Evolutionary conservation across 2,113 vertebrate genomes (phyloP), one percentile per base, ranked within the genome.

Genomic region (Peromyscus leucopus): DNA sequence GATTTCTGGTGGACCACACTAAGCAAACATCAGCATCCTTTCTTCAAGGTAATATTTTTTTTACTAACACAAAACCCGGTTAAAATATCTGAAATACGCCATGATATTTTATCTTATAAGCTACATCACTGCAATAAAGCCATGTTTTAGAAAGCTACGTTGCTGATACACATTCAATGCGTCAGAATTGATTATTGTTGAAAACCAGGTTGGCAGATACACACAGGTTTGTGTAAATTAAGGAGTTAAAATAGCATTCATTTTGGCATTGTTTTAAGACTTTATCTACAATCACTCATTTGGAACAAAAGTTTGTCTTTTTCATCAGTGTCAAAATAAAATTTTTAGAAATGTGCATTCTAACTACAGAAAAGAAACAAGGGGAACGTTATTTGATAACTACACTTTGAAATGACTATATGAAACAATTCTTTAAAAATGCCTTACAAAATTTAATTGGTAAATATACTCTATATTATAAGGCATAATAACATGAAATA

Each of bases 401-500:
- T n/a, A 89, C 1, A 55, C 16, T 96, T 95, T 92, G 28, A 94
- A 97, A 74, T 91, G 78, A 92, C 17, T 59, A 16, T 78, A 82
- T 36, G 5, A 80, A 89, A 93, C 10, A 84, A 85, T 48, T 57
- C 21, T 89, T 91, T 93, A 79, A 94, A 94, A 59, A 80, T 69
- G 69, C 4, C 88, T 95, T 51, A 93, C 26, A 6, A 69, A 6
- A 90, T 96, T 97, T 72, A 91, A 91, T 94, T 91, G 46, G 26
- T 90, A 96, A n/a, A 72, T 92, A 3, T 33, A 96, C 19, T 95
- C 92, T 74, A 36, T 33, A 96, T 96, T 95, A 93, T n/a, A 93
- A 48, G 55, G 69, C 8, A 84, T 89, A 95, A 91, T 95, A 51
- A 90, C 85, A 95, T 84, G 96, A 95, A 96, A 82, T 96, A 19